Base-by-base conservation (phyloP, 2,113 vertebrate species). In the Prunella himalayana region DNA sequence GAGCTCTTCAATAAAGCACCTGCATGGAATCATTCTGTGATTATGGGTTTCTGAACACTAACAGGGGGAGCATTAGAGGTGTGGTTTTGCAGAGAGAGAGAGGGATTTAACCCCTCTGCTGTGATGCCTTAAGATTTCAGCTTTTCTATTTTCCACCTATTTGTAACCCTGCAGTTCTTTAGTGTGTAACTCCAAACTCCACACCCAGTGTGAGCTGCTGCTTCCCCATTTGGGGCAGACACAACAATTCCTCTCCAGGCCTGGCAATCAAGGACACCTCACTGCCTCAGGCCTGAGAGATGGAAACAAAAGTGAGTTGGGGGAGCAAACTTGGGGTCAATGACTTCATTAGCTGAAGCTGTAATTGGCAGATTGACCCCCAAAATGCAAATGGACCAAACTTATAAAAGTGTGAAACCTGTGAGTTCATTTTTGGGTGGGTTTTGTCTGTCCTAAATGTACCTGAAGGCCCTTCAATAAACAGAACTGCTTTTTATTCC, bases 31-130 rank as follows among this genome's bases (percentile, higher is more conserved):
- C n/a, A n/a, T n/a, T n/a, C n/a, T n/a, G n/a, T n/a, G n/a, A n/a
- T n/a, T n/a, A n/a, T n/a, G n/a, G n/a, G n/a, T n/a, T n/a, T n/a
- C n/a, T n/a, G n/a, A n/a, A n/a, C n/a, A n/a, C n/a, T n/a, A n/a
- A n/a, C n/a, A 68, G n/a, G 39, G 37, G 10, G 10, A 33, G 39
- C 0, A 2, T 18, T 14, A 14, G 0, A 11, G 27, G 11, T 2
- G 27, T 1, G 23, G 35, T 25, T 27, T 15, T 9, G 28, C 18
- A 21, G 42, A 24, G 53, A 28, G 6, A 11, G 17, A 33, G 1
- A 28, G 15, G 7, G n/a, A n/a, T 25, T 28, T 3, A 23, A 42
- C 15, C 15, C 11, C 39, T 41, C 51, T 66, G 66, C 8, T 27
- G 20, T 3, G 17, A 13, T 47, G 41, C 24, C 0, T 41, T 3